Conservation (phyloP, 2,113 vertebrate genomes). For the Irena cyanogastra region DNA sequence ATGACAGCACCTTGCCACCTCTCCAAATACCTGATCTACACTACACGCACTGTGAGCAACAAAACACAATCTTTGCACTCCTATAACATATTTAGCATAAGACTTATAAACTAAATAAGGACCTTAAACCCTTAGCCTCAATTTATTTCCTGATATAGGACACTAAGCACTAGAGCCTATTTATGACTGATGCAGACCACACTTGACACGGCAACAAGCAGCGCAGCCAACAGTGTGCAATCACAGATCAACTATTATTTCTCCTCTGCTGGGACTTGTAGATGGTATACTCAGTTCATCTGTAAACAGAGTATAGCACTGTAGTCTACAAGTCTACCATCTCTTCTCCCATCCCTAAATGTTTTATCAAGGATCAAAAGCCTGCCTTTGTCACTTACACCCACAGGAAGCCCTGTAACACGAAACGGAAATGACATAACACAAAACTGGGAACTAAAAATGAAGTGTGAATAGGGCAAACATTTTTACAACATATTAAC, state of each 20-base stretch:
- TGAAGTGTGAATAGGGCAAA: neutral
- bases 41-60: neutral
- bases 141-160: neutral
- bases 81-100: neutral
- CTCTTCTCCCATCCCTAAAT: neutral
- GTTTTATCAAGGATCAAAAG: neutral
- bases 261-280: neutral
- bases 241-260: neutral
- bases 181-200: neutral
- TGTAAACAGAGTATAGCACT: neutral
- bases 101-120: neutral
- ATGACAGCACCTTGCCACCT: neutral
- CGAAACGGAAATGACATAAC: neutral
- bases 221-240: neutral
- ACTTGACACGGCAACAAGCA: neutral
- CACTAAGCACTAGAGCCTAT: neutral
- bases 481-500: neutral
- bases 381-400: neutral
- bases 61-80: neutral
- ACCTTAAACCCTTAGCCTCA: neutral
- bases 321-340: neutral
- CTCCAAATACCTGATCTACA: neutral
- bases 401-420: neutral
- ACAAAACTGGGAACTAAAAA: neutral
- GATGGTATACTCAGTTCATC: neutral